Conservation (phyloP, 2,113 vertebrate genomes). For the Peromyscus maniculatus region DNA sequence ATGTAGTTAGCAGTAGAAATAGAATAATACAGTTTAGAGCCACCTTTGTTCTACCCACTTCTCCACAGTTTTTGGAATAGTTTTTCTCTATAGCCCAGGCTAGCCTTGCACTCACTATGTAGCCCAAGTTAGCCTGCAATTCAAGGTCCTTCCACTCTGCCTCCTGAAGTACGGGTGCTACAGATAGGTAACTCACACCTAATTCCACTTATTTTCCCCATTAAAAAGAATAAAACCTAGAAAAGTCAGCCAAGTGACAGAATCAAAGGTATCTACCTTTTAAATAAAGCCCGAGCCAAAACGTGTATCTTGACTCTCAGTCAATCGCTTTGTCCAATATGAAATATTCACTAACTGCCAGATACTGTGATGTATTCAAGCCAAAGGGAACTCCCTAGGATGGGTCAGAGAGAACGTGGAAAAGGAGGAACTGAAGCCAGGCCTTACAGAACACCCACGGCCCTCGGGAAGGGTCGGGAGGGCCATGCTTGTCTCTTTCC, state of each 20-base stretch:
- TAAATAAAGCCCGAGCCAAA: neutral
- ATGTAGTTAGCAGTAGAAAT: neutral
- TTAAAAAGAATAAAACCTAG: neutral
- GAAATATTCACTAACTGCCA: neutral
- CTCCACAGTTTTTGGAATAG: neutral
- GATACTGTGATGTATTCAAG: neutral
- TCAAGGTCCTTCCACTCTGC: neutral
- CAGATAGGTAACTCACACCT: neutral
- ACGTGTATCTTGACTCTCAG: neutral
- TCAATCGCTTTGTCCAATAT: neutral
- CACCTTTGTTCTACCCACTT: neutral
- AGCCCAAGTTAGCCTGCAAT: neutral
- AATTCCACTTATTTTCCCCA: neutral
- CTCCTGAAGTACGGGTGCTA: neutral
- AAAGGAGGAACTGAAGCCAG: neutral
- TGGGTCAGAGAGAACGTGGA: neutral
- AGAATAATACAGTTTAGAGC: neutral
- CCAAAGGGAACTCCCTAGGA: neutral
- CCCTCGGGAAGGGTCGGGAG: neutral
- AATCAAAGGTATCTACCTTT: neutral
- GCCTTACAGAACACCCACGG: neutral
- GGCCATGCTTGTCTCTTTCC: neutral
- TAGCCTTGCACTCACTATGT: neutral
- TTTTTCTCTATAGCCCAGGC: neutral
- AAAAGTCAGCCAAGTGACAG: constrained; percentile 9